Evolutionary conservation across 2,888 invertebrate species (phyloP), one percentile per base, ranked within the genome.

Genomic region (Auanema sp.): DNA sequence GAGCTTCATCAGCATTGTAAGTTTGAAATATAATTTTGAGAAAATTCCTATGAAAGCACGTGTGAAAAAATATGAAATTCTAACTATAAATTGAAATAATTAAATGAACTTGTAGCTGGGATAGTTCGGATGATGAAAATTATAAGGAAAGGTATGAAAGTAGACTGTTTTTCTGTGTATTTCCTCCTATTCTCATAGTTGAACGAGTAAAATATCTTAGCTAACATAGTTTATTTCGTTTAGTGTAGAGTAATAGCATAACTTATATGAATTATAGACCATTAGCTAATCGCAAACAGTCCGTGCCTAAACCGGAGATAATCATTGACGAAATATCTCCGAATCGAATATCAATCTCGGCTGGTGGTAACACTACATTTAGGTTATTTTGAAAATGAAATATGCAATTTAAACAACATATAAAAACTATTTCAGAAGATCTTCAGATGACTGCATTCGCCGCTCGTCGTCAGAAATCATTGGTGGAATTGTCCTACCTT

Each of bases 331-430:
- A 82, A 57, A 77, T 82, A 8, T 76, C 78, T 5, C 72, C 72
- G 3, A 72, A 74, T 59, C 60, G 74, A 41, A 67, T 83, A 42
- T 80, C 80, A 21, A 82, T 82, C 23, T 77, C 80, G 3, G 76
- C 72, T 10, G 82, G 81, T 24, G 81, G 81, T 41, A 76, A 77
- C 41, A 83, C 82, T 0, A 81, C 81, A 1, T 79, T 79, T 66
- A 65, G 80, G 80, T 33, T 25, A 24, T 21, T 21, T 24, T 25
- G 33, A 11, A 18, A 43, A 58, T 58, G 61, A 44, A 21, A 18
- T 23, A 1, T 11, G 24, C 24, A 44, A 44, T 58, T 50, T 44
- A 49, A 18, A 42, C 24, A 4, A n/a, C 14, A 58, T 53, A 51
- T 47, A n/a, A 51, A 16, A 16, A 25, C 14, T 2, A 62, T 60